Conservation (phyloP, 1,140 invertebrate species). For the Anastrepha ludens region DNA sequence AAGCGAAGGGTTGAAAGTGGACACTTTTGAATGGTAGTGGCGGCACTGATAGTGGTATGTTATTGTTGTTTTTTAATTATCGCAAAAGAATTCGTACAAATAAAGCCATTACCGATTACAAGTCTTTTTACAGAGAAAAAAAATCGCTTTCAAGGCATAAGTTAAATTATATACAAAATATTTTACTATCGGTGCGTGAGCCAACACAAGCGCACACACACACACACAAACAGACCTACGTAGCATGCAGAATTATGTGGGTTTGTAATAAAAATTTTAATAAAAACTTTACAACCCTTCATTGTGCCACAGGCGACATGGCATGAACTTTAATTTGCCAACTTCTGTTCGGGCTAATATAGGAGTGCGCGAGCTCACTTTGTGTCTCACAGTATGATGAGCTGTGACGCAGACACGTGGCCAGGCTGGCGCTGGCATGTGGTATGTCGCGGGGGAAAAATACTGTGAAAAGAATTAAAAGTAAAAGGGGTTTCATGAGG, state of each 20-base stretch:
- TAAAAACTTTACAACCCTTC: slow-evolving; percentile 47
- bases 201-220: neutral
- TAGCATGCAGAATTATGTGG: neutral
- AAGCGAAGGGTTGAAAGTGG: neutral
- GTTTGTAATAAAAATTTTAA: slow-evolving; percentile 12
- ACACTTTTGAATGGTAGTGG: neutral
- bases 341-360: neutral
- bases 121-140: neutral
- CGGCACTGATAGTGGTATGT: neutral
- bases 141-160: neutral
- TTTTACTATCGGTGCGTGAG: neutral
- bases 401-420: neutral
- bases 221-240: too few species aligned
- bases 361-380: neutral
- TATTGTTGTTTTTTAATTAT: slow-evolving; percentile 30
- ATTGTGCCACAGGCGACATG: neutral
- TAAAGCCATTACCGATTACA: slow-evolving; percentile 5
- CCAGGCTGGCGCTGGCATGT: neutral
- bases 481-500: neutral
- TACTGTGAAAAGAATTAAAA: too few species aligned
- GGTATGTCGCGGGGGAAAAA: neutral
- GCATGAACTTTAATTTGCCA: slow-evolving; percentile 20
- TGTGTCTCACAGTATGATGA: neutral
- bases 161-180: slow-evolving; percentile 8
- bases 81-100: neutral